Evolutionary conservation across 1,140 invertebrate species (phyloP).

Genomic region (Pseudomyrmex cubaensis): DNA sequence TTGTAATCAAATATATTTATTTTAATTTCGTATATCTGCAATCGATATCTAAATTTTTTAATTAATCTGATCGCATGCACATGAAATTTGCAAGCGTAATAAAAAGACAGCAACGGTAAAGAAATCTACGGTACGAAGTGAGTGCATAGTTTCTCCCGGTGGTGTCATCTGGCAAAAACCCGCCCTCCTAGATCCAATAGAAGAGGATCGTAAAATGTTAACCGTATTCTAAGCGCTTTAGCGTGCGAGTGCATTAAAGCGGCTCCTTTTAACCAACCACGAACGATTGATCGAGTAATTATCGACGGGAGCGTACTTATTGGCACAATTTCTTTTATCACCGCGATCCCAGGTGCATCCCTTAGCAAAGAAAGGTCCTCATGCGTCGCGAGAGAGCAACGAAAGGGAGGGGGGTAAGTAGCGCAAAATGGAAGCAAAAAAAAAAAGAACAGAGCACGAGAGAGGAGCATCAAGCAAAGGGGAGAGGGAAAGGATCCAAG

Average conservation of each 20-base stretch:
- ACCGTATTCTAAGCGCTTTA: conserved; percentile 34
- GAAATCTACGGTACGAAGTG: not conserved
- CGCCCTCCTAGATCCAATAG: conserved; percentile 13
- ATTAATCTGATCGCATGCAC: not conserved
- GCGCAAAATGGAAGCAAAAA: conserved; percentile 35
- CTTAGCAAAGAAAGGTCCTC: conserved; percentile 29
- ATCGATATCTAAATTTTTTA: not conserved
- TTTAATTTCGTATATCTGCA: not conserved
- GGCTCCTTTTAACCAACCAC: conserved; percentile 19
- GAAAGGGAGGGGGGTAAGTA: not conserved
- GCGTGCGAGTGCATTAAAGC: conserved; percentile 57
- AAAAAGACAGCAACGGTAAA: conserved; percentile 11
- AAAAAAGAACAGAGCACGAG: not conserved
- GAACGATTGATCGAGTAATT: conserved; percentile 69
- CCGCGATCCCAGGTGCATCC: conserved; percentile 69
- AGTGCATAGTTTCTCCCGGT: conserved; percentile 25
- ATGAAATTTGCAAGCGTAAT: not conserved
- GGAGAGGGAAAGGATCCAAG: not conserved
- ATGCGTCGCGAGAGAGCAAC: not conserved
- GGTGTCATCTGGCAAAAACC: conserved; percentile 16
- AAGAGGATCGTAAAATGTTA: conserved; percentile 56
- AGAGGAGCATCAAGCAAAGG: not conserved
- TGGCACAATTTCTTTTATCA: conserved; percentile 74
- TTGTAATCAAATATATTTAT: not conserved
- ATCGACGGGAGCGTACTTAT: conserved; percentile 65